Evolutionary conservation across 2,113 vertebrate genomes (phyloP).

Genomic region (Archocentrus centrarchus): DNA sequence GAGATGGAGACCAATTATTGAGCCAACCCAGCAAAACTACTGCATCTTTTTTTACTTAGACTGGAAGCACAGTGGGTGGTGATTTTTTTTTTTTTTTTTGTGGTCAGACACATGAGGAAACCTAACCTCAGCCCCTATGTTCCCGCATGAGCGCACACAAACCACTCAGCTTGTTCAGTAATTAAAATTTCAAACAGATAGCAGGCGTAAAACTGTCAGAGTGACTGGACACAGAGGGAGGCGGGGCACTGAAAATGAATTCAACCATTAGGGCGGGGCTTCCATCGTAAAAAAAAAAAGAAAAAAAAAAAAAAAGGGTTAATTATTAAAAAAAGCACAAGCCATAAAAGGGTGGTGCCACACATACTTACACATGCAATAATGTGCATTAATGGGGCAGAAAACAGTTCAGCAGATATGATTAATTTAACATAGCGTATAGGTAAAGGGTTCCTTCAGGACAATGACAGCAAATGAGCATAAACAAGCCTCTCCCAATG

Average conservation of each 20-base stretch:
- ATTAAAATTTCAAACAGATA: slow-evolving; percentile 10
- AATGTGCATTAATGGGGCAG: not conserved
- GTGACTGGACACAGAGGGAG: not conserved
- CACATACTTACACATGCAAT: not conserved
- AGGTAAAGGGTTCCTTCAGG: slow-evolving; percentile 11
- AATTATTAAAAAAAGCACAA: slow-evolving; percentile 38
- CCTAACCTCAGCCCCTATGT: not conserved
- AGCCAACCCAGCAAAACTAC: not conserved
- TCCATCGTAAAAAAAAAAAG: not conserved
- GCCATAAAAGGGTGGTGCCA: not conserved
- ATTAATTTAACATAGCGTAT: not conserved
- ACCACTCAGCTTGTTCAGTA: not conserved
- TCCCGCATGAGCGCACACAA: not conserved
- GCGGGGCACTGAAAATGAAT: slow-evolving; percentile 19
- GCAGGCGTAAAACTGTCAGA: slow-evolving; percentile 1
- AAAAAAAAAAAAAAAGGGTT: not conserved
- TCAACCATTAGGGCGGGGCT: slow-evolving; percentile 26
- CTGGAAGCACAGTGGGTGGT: not conserved
- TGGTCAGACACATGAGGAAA: not conserved
- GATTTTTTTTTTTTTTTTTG: not conserved
- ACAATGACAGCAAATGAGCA: slow-evolving; percentile 27
- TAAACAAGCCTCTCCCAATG: slow-evolving; percentile 39
- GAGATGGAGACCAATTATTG: not conserved
- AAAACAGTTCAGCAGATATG: slow-evolving; percentile 4
- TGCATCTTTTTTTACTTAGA: not conserved